Conservation (phyloP, 1,140 invertebrate genomes). For the Drosophila pachea region DNA sequence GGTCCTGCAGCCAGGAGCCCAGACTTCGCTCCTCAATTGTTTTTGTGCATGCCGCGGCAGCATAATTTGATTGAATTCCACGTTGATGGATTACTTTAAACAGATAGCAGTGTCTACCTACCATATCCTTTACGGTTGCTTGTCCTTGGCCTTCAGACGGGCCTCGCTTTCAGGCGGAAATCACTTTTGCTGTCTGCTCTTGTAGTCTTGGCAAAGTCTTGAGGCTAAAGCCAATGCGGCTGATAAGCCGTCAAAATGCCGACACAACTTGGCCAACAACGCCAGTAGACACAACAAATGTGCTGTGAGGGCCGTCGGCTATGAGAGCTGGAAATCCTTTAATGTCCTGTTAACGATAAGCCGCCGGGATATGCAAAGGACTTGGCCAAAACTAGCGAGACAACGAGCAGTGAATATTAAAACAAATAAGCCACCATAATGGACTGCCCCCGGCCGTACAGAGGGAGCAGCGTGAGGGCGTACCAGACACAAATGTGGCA, state of each 20-base stretch:
- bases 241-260: conserved; percentile 65
- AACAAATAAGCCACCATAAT: conserved; percentile 73
- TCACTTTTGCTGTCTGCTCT: neutral
- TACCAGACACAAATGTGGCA: neutral
- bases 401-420: conserved; percentile 73
- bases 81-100: conserved; percentile 68
- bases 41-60: conserved; percentile 63
- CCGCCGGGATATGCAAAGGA: conserved; percentile 62
- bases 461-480: neutral
- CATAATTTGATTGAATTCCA: conserved; percentile 69
- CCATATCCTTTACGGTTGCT: conserved; percentile 1
- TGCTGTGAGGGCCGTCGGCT: conserved; percentile 45
- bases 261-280: conserved; percentile 17
- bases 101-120: conserved; percentile 23
- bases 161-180: neutral
- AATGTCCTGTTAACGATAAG: conserved; percentile 75
- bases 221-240: conserved; percentile 41
- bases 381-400: conserved; percentile 64
- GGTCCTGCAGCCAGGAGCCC: conserved; percentile 2
- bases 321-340: conserved; percentile 60
- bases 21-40: conserved; percentile 53
- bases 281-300: conserved; percentile 55
- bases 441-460: conserved; percentile 46
- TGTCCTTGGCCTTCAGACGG: conserved; percentile 1
- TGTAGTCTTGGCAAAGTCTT: conserved; percentile 16